Conservation (phyloP, 2,888 invertebrate genomes). For the Pterobdella sp. region DNA sequence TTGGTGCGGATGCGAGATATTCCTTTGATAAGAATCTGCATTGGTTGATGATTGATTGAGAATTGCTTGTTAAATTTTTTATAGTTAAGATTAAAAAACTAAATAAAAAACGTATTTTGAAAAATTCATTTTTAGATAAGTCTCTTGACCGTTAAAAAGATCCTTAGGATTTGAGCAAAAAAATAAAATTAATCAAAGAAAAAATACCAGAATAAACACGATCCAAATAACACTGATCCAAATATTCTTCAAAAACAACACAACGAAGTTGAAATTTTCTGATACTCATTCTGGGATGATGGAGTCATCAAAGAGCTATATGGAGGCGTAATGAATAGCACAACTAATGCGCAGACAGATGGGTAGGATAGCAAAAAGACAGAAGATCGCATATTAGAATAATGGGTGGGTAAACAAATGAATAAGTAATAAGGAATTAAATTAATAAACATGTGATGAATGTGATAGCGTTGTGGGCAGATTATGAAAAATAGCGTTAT, state of each 20-base stretch:
- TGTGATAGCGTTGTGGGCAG: neutral
- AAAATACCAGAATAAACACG: too few relatives aligned
- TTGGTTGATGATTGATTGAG: neutral
- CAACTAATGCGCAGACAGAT: neutral
- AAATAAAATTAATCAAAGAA: too few relatives aligned
- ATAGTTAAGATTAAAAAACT: too few relatives aligned
- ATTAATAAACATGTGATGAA: slow-evolving; percentile 11
- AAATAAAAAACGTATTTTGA: too few relatives aligned
- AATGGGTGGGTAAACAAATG: neutral
- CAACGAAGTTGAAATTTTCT: too few relatives aligned
- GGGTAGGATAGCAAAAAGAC: neutral
- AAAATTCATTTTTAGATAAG: too few relatives aligned
- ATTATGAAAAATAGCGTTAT: neutral
- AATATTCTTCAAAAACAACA: too few relatives aligned
- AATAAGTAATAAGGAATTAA: slow-evolving; percentile 3
- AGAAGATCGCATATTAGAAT: neutral
- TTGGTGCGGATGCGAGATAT: neutral
- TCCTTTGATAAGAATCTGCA: neutral
- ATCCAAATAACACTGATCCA: too few relatives aligned
- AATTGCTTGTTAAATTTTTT: too few relatives aligned
- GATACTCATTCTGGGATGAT: neutral
- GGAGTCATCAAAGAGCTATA: slow-evolving; percentile 2
- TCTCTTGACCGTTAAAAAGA: too few relatives aligned
- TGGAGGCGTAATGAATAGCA: too few relatives aligned
- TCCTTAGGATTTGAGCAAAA: too few relatives aligned